These are phyloP conservation scores for Cataglyphis rosenhaueri DNA, from an alignment of 2,888 invertebrate species.

Conservation along the genomic window DNA sequence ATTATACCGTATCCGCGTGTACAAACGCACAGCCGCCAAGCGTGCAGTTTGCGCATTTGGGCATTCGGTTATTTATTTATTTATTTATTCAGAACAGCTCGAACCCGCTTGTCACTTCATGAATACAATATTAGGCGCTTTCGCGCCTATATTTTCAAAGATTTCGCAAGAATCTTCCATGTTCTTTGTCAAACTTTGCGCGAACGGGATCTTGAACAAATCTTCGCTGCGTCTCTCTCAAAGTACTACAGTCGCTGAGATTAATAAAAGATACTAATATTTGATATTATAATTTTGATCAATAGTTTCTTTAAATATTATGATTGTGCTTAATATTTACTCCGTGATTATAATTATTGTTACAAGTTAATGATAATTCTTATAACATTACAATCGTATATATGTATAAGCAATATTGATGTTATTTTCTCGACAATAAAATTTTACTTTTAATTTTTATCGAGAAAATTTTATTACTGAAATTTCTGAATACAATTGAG, in stretches of 20 bases:
- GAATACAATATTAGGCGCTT: constrained; percentile 78
- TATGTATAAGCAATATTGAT: not conserved
- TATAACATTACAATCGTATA: not conserved
- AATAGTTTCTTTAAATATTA: not conserved
- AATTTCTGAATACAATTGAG: not conserved
- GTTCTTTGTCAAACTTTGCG: constrained; percentile 22
- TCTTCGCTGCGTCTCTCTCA: not conserved
- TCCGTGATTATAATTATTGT: not conserved
- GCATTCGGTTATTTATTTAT: constrained; percentile 76
- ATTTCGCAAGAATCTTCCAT: constrained; percentile 32
- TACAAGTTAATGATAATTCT: not conserved
- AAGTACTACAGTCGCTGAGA: constrained; percentile 37
- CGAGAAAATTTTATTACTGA: not conserved
- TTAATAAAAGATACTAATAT: not conserved
- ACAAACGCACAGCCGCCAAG: constrained; percentile 22
- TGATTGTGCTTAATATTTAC: not conserved
- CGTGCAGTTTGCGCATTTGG: constrained; percentile 28
- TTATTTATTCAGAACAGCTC: constrained; percentile 81
- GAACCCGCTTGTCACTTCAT: constrained; percentile 78
- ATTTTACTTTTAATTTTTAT: not conserved
- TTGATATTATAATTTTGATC: not conserved
- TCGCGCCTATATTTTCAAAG: constrained; percentile 56
- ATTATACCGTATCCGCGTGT: constrained; percentile 43
- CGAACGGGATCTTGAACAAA: constrained; percentile 20
- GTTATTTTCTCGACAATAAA: not conserved